phyloP scores from a whole-genome alignment of 2,113 vertebrate genomes.

The Limnothrissa miodon region DNA sequence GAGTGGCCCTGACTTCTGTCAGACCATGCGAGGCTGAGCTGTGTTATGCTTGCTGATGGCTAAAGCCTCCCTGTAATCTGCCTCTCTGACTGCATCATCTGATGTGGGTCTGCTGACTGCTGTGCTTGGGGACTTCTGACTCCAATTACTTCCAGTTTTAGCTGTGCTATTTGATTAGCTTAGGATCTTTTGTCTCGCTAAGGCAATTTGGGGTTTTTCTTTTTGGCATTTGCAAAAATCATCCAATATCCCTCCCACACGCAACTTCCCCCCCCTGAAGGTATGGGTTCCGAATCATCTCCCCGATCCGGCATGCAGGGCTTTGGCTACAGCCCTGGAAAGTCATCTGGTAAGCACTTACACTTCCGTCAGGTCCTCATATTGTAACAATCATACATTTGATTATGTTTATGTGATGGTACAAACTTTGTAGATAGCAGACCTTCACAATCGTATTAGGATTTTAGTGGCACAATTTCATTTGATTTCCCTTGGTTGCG shows the following conservation, averaged over 20 bases:
- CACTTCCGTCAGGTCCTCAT: background rate
- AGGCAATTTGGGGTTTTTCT: background rate
- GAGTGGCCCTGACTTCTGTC: background rate
- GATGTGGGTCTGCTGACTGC: background rate
- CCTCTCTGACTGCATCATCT: background rate
- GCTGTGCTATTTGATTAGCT: background rate
- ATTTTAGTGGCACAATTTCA: background rate
- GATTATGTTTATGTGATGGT: background rate
- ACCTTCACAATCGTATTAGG: background rate
- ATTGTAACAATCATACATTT: background rate
- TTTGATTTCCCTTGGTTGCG: background rate
- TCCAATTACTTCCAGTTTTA: slow-evolving; percentile 6
- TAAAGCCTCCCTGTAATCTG: background rate
- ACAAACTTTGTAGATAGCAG: background rate
- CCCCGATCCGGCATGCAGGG: slow-evolving; percentile 80
- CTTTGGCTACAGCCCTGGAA: slow-evolving; percentile 81
- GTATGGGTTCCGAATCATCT: slow-evolving; percentile 84
- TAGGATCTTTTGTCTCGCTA: background rate
- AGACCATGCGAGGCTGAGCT: background rate
- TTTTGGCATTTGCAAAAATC: background rate
- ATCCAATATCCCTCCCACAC: background rate
- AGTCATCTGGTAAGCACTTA: slow-evolving; percentile 64
- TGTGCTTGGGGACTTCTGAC: background rate
- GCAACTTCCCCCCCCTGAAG: slow-evolving; percentile 50
- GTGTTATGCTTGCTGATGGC: background rate